These are phyloP conservation scores for Deilephila elpenor DNA, from an alignment of 2,888 invertebrate genomes.

Conservation along the genomic window DNA sequence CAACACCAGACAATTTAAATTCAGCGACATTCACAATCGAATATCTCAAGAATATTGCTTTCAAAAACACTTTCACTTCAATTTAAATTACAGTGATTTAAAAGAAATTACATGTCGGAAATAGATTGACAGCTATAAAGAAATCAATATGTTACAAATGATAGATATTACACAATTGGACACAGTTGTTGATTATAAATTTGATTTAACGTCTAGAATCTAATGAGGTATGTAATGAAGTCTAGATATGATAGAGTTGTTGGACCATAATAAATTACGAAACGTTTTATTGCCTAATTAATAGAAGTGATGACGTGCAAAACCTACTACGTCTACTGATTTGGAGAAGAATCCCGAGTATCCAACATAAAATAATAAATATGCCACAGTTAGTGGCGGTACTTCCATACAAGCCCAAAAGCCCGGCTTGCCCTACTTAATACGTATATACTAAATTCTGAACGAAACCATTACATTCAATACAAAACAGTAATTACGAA, in stretches of 20 bases:
- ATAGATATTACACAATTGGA: conserved; percentile 8
- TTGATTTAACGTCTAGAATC: background rate
- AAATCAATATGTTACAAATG: conserved; percentile 5
- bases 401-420: no score
- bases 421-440: no score
- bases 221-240: conserved; percentile 8
- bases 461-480: no score
- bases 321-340: background rate
- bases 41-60: conserved; percentile 3
- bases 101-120: background rate
- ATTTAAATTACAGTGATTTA: background rate
- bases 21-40: background rate
- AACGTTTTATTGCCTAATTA: background rate
- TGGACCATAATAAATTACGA: conserved; percentile 8
- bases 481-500: no score
- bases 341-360: background rate
- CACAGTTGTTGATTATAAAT: conserved; percentile 12
- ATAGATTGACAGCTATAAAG: background rate
- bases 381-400: no score
- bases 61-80: background rate
- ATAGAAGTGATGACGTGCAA: background rate
- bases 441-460: no score
- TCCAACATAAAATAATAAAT: no score
- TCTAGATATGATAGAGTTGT: conserved; percentile 12
- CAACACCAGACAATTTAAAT: conserved; percentile 10